phyloP scores from a whole-genome alignment of 2,797 vertebrate genomes.

The Enoplosus armatus region DNA sequence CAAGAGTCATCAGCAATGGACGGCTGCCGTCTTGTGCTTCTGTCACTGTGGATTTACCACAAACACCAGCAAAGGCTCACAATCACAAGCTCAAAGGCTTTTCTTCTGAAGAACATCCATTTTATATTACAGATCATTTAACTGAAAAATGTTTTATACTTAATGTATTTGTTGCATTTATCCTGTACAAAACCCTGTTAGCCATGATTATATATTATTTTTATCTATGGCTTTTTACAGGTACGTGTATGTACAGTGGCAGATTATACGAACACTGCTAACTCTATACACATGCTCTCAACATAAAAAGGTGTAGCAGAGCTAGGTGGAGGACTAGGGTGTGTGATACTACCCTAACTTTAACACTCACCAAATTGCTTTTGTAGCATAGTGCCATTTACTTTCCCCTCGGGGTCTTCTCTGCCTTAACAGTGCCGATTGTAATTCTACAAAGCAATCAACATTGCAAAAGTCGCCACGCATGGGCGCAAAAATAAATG shows the following conservation, averaged over 20 bases:
- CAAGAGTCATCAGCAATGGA: constrained; percentile 24
- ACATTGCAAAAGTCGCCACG: constrained; percentile 8
- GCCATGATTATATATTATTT: not conserved
- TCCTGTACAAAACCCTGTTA: not conserved
- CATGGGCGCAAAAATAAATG: constrained; percentile 42
- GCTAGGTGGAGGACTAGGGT: not conserved
- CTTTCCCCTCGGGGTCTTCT: constrained; percentile 6
- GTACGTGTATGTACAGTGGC: not conserved
- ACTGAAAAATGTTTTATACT: not conserved
- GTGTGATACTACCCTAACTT: not conserved
- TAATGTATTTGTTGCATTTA: not conserved
- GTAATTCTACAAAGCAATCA: constrained; percentile 44
- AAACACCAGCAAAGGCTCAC: not conserved
- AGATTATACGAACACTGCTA: no score
- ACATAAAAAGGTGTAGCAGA: not conserved
- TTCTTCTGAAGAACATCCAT: not conserved
- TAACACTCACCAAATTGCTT: constrained; percentile 8
- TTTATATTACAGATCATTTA: not conserved
- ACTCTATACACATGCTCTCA: not conserved
- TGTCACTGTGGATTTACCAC: constrained; percentile 25
- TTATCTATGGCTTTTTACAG: not conserved
- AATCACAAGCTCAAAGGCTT: constrained; percentile 5
- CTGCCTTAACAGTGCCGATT: constrained; percentile 15
- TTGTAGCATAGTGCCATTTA: constrained; percentile 18
- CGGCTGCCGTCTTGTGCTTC: not conserved